phyloP scores from a whole-genome alignment of 1,140 invertebrate species.

The Eufriesea mexicana region DNA sequence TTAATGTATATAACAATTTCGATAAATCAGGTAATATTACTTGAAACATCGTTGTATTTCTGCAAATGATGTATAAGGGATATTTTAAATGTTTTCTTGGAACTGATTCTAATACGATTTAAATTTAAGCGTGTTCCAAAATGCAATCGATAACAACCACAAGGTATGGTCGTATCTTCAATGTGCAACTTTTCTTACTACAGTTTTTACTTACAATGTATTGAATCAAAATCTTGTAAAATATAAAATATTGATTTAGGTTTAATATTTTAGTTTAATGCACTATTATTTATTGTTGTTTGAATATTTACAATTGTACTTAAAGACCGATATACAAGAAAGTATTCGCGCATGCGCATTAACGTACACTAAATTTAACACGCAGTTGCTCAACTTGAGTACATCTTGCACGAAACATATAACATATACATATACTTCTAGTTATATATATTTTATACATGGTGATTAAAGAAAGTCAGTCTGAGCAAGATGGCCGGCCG shows the following conservation, averaged over 20 bases:
- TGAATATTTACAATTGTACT: neutral
- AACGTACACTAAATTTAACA: neutral
- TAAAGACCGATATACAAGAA: neutral
- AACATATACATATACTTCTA: neutral
- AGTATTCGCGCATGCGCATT: neutral
- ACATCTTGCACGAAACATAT: neutral
- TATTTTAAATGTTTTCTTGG: neutral
- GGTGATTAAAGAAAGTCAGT: slow-evolving; percentile 66
- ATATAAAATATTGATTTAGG: neutral
- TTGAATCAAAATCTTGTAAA: neutral
- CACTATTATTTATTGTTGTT: too few species aligned
- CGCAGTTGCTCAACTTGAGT: neutral
- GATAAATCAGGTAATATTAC: neutral
- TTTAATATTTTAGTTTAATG: neutral
- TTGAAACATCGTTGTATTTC: neutral
- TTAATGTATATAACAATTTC: neutral
- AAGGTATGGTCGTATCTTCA: neutral
- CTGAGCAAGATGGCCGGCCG: slow-evolving; percentile 79
- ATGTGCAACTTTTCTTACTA: neutral
- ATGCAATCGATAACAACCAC: neutral
- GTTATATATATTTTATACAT: slow-evolving; percentile 32
- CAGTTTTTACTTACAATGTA: neutral
- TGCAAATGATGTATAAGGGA: too few species aligned
- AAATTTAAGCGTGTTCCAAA: slow-evolving; percentile 4
- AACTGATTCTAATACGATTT: neutral